These are phyloP conservation scores for Pantherophis vulpinus DNA, from an alignment of 2,797 vertebrate genomes.

Conservation along the genomic window DNA sequence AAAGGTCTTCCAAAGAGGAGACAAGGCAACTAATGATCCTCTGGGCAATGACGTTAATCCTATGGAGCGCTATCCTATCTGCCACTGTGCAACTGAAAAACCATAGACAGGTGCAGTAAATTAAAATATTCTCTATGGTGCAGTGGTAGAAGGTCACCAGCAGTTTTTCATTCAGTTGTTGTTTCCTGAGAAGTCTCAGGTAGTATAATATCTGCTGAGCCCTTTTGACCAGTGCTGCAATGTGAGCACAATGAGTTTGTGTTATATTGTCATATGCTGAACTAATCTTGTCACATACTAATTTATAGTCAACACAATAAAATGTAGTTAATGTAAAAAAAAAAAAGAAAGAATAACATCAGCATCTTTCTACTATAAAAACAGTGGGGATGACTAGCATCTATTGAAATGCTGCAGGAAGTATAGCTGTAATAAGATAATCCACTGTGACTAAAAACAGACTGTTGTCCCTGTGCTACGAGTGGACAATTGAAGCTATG, in stretches of 20 bases:
- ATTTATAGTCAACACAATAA: slow-evolving; percentile 6
- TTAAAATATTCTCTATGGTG: no score
- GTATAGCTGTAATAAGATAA: neutral
- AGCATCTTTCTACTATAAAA: slow-evolving; percentile 9
- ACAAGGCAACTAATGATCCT: no score
- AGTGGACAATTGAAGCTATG: neutral
- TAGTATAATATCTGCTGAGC: no score
- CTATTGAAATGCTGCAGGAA: neutral
- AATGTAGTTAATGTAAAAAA: neutral
- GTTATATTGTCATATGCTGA: neutral
- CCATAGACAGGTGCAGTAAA: no score
- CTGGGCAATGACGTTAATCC: no score
- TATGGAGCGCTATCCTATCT: no score
- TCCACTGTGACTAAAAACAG: slow-evolving; percentile 8
- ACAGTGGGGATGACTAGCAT: neutral
- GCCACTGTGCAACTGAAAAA: no score
- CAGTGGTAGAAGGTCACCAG: no score
- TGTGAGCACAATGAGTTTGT: neutral
- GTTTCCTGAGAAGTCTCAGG: no score
- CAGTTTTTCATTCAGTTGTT: no score
- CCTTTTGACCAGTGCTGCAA: no score
- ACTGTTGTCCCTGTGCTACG: neutral
- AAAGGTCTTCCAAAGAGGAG: no score
- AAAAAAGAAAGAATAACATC: neutral
- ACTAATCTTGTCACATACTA: neutral